A percentile compares a stretch with the other conserved stretches of the same genome.
phyloP scores from a whole-genome alignment of 2,797 vertebrate genomes.

The Oreonectes daqikongensis region DNA sequence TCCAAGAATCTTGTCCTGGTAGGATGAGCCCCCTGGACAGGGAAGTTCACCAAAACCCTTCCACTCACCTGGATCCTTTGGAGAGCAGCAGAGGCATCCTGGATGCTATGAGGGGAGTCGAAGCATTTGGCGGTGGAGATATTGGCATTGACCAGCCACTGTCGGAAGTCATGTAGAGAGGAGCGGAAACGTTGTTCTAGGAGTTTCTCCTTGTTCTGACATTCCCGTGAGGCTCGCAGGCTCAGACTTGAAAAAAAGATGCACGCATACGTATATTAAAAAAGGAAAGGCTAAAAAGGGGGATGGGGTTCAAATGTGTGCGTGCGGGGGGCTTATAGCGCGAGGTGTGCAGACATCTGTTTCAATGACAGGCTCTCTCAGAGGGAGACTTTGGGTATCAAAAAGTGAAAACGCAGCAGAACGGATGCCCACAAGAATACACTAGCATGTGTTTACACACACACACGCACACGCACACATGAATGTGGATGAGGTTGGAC shows the following conservation, averaged over 20 bases:
- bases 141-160: slow-evolving; percentile 93
- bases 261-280: neutral
- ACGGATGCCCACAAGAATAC: slow-evolving; percentile 18
- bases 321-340: neutral
- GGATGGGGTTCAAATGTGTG: slow-evolving; percentile 4
- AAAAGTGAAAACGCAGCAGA: slow-evolving; percentile 48
- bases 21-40: neutral
- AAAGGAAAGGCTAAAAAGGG: neutral
- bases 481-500: slow-evolving; percentile 30
- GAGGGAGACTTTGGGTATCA: slow-evolving; percentile 34
- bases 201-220: slow-evolving; percentile 91
- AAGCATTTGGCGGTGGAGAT: slow-evolving; percentile 94
- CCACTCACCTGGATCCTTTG: slow-evolving; percentile 90
- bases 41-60: neutral
- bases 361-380: slow-evolving; percentile 45
- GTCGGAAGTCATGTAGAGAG: slow-evolving; percentile 89
- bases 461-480: slow-evolving; percentile 44
- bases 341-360: slow-evolving; percentile 47
- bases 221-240: slow-evolving; percentile 88
- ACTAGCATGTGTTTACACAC: slow-evolving; percentile 35
- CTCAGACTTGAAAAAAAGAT: slow-evolving; percentile 78
- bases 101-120: slow-evolving; percentile 87
- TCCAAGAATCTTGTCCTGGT: slow-evolving; percentile 1
- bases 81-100: slow-evolving; percentile 83
- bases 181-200: slow-evolving; percentile 89